These are phyloP conservation scores for Cyprinus carpio DNA, from an alignment of 2,113 vertebrate genomes.

Conservation along the genomic window DNA sequence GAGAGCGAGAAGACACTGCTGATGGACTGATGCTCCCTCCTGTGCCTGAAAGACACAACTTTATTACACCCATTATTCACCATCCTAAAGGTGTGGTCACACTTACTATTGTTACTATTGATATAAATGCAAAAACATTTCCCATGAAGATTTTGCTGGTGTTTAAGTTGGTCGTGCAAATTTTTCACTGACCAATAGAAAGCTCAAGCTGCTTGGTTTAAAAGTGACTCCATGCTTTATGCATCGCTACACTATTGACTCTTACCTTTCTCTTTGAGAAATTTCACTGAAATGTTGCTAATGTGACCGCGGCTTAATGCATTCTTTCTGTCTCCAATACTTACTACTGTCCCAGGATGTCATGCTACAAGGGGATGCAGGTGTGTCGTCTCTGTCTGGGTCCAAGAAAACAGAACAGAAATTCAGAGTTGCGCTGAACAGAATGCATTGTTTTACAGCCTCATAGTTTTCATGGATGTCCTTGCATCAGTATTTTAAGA, in stretches of 20 bases:
- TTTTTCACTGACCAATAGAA: too few relatives aligned
- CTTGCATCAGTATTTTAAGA: too few relatives aligned
- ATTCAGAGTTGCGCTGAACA: neutral
- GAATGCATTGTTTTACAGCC: too few relatives aligned
- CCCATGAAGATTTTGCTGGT: too few relatives aligned
- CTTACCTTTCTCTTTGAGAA: neutral
- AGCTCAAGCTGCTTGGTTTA: neutral
- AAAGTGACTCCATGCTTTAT: neutral
- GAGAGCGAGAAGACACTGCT: conserved; percentile 69
- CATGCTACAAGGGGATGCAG: conserved; percentile 75
- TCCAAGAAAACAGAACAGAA: conserved; percentile 40
- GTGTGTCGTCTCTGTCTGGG: conserved; percentile 75
- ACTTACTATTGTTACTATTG: neutral
- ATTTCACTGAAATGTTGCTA: neutral
- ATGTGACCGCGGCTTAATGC: neutral
- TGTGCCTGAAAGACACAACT: conserved; percentile 61
- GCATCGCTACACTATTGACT: neutral
- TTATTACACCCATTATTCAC: neutral
- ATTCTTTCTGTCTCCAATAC: conserved; percentile 43
- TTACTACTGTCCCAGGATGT: conserved; percentile 79
- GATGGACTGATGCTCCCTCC: conserved; percentile 71
- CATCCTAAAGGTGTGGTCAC: neutral
- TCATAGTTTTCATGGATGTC: too few relatives aligned
- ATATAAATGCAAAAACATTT: too few relatives aligned
- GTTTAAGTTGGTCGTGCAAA: too few relatives aligned